phyloP scores from a whole-genome alignment of 2,888 invertebrate genomes.

The Tromatobia lineatoria region DNA sequence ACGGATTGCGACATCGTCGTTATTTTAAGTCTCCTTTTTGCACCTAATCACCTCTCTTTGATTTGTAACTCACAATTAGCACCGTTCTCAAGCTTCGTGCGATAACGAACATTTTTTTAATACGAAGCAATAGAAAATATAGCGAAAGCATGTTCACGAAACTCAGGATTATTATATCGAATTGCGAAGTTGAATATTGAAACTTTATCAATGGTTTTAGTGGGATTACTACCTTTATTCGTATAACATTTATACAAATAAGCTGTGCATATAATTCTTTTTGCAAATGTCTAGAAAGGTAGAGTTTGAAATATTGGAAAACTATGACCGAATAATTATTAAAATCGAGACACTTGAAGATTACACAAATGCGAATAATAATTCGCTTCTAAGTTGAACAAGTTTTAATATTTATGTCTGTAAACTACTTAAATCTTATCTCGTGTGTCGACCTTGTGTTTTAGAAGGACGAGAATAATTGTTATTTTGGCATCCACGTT shows the following conservation, averaged over 20 bases:
- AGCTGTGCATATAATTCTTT: too few relatives aligned
- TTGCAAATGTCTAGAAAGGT: too few relatives aligned
- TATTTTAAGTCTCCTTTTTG: slow-evolving; percentile 10
- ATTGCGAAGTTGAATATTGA: not conserved
- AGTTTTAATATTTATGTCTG: not conserved
- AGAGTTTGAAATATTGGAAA: too few relatives aligned
- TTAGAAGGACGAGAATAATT: not conserved
- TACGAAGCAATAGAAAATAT: not conserved
- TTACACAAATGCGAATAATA: not conserved
- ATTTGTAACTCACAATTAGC: slow-evolving; percentile 14
- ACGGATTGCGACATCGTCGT: not conserved
- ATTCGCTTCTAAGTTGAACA: not conserved
- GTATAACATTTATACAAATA: not conserved
- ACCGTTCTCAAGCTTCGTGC: not conserved
- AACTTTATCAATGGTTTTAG: not conserved
- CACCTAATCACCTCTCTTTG: slow-evolving; percentile 2
- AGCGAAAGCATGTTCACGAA: slow-evolving; percentile 13
- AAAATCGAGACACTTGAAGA: not conserved
- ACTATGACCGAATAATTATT: too few relatives aligned
- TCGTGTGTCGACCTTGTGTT: not conserved
- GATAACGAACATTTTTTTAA: not conserved
- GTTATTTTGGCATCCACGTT: slow-evolving; percentile 7
- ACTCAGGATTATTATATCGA: not conserved
- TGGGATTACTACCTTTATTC: too few relatives aligned
- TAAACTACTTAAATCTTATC: not conserved